A percentile compares a stretch with the other conserved stretches of the same genome.
Evolutionary conservation across 2,888 invertebrate genomes (phyloP).

Genomic region (Eutolmus rufibarbis): DNA sequence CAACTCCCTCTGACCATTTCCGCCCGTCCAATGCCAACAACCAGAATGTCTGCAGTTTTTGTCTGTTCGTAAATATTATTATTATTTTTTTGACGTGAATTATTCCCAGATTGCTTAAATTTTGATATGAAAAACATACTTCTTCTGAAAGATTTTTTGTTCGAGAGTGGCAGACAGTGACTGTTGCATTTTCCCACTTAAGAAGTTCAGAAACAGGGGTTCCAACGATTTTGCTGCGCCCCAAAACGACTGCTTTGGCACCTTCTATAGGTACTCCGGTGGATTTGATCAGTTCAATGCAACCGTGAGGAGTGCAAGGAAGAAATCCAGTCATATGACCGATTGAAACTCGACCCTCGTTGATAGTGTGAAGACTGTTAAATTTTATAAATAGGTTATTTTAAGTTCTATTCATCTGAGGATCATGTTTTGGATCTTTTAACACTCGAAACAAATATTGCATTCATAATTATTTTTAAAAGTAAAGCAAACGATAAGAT

Average conservation of each 20-base stretch:
- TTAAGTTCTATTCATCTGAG: neutral
- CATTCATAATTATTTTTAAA: neutral
- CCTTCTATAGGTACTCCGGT: slow-evolving; percentile 81
- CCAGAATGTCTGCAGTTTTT: slow-evolving; percentile 88
- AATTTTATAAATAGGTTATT: neutral
- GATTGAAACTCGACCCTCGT: slow-evolving; percentile 90
- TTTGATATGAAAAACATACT: slow-evolving; percentile 61
- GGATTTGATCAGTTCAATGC: slow-evolving; percentile 87
- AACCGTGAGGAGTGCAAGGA: slow-evolving; percentile 97
- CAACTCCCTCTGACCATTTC: slow-evolving; percentile 92
- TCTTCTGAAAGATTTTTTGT: slow-evolving; percentile 81
- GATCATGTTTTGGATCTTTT: neutral
- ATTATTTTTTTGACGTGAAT: neutral
- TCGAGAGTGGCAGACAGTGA: slow-evolving; percentile 95
- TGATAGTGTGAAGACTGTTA: slow-evolving; percentile 82
- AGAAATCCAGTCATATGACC: slow-evolving; percentile 90
- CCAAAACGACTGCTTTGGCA: slow-evolving; percentile 89
- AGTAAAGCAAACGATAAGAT: neutral
- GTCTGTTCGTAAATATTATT: slow-evolving; percentile 62
- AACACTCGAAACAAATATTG: neutral
- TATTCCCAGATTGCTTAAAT: slow-evolving; percentile 16
- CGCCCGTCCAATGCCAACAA: slow-evolving; percentile 93
- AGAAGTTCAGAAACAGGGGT: slow-evolving; percentile 93
- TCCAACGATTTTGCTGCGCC: slow-evolving; percentile 97
- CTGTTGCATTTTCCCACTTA: slow-evolving; percentile 96